Percentiles rank a stretch among this genome's conserved stretches.
These are phyloP conservation scores for Eristalis pertinax DNA, from an alignment of 2,888 invertebrate species.

Conservation along the genomic window DNA sequence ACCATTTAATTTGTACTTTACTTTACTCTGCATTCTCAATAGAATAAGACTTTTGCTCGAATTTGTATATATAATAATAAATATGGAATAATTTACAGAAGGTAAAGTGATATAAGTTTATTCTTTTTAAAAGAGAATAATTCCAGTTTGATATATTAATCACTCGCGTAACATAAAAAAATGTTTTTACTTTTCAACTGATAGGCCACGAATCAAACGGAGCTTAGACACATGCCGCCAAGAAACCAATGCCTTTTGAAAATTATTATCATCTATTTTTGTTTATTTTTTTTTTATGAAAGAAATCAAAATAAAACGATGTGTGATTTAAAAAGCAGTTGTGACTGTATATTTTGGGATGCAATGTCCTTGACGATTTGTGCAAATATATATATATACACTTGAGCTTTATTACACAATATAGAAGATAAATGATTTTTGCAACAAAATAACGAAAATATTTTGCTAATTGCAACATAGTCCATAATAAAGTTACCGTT, in stretches of 20 bases:
- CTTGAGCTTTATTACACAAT: too few species aligned
- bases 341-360: slow-evolving; percentile 40
- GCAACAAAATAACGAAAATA: too few species aligned
- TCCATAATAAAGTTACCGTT: too few species aligned
- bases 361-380: not conserved
- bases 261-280: slow-evolving; percentile 80
- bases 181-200: slow-evolving; percentile 62
- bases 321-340: slow-evolving; percentile 34
- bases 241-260: slow-evolving; percentile 88
- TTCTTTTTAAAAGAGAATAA: slow-evolving; percentile 29
- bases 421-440: too few species aligned
- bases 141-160: slow-evolving; percentile 42
- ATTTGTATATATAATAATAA: slow-evolving; percentile 24
- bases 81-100: slow-evolving; percentile 79
- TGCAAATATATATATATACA: too few species aligned
- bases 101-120: slow-evolving; percentile 73
- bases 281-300: slow-evolving; percentile 57
- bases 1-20: slow-evolving; percentile 25
- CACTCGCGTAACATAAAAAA: slow-evolving; percentile 28
- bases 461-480: too few species aligned
- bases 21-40: slow-evolving; percentile 48
- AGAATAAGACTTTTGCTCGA: slow-evolving; percentile 35
- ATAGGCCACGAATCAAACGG: slow-evolving; percentile 72
- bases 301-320: slow-evolving; percentile 59
- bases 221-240: slow-evolving; percentile 86